Evolutionary conservation across 2,888 invertebrate genomes (phyloP).

Genomic region (Tetrapedia diversipes): DNA sequence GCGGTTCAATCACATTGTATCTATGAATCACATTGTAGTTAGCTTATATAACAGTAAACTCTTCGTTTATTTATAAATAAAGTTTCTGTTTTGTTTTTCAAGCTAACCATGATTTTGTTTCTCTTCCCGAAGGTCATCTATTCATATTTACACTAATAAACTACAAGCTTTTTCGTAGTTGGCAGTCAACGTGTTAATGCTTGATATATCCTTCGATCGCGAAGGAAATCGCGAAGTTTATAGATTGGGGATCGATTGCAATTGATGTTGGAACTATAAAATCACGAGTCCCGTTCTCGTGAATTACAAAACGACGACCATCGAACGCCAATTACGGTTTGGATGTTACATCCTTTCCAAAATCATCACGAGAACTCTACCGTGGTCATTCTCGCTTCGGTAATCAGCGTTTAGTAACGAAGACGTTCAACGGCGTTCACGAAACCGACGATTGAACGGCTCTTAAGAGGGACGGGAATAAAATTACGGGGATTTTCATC

Average conservation of each 20-base stretch:
- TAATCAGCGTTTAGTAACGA: neutral
- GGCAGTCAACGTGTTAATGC: too few relatives aligned
- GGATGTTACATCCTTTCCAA: neutral
- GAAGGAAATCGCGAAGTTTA: neutral
- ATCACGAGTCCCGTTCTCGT: neutral
- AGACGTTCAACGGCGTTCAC: neutral
- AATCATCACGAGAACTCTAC: neutral
- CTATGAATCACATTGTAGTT: too few relatives aligned
- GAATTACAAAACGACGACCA: neutral
- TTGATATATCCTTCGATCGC: neutral
- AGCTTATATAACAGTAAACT: too few relatives aligned
- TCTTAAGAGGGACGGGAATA: neutral
- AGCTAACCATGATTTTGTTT: too few relatives aligned
- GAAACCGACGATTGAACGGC: neutral
- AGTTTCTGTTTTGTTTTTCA: too few relatives aligned
- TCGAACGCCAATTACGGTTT: neutral
- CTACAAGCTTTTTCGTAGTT: too few relatives aligned
- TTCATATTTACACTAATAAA: too few relatives aligned
- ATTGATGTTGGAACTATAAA: too few relatives aligned
- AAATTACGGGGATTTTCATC: slow-evolving; percentile 23
- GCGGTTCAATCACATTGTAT: too few relatives aligned
- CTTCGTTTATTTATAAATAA: too few relatives aligned
- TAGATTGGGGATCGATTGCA: too few relatives aligned
- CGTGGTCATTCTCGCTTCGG: neutral
- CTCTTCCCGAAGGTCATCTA: too few relatives aligned